phyloP scores from a whole-genome alignment of 2,797 vertebrate genomes.

The Zenarchopterus dispar region DNA sequence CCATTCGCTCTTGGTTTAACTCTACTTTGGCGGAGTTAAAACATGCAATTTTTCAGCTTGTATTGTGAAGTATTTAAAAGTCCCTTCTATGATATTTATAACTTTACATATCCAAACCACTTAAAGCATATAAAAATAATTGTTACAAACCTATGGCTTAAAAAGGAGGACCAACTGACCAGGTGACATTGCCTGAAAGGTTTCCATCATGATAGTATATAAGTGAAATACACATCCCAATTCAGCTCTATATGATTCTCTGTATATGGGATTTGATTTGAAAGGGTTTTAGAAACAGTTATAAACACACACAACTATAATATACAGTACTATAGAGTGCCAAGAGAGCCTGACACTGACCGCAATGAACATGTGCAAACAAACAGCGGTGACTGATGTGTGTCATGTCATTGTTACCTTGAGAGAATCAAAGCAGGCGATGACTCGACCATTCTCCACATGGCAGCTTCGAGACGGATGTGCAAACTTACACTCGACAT shows the following conservation, averaged over 20 bases:
- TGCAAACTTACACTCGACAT: conserved; percentile 97
- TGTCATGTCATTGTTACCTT: conserved; percentile 87
- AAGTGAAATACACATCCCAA: neutral
- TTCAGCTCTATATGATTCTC: too few relatives aligned
- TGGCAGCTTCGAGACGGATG: conserved; percentile 97
- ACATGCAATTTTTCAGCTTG: too few relatives aligned
- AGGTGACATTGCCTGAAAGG: too few relatives aligned
- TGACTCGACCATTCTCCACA: conserved; percentile 98
- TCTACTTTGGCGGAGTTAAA: too few relatives aligned
- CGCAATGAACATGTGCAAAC: conserved; percentile 12
- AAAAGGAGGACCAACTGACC: too few relatives aligned
- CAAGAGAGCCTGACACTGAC: neutral
- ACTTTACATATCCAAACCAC: too few relatives aligned
- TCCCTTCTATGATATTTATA: too few relatives aligned
- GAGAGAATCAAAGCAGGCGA: conserved; percentile 98
- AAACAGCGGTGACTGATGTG: conserved; percentile 4
- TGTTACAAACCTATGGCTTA: too few relatives aligned
- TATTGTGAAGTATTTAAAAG: too few relatives aligned
- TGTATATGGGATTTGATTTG: neutral
- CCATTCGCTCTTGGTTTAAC: too few relatives aligned
- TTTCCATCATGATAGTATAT: neutral
- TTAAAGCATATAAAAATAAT: too few relatives aligned
- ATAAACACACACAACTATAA: conserved; percentile 6
- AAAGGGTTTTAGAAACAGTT: conserved; percentile 1
- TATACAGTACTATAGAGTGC: neutral